Evolutionary conservation across 1,140 invertebrate genomes (phyloP), one percentile per base, ranked within the genome.

Genomic region (Pseudomyrmex gracilis): DNA sequence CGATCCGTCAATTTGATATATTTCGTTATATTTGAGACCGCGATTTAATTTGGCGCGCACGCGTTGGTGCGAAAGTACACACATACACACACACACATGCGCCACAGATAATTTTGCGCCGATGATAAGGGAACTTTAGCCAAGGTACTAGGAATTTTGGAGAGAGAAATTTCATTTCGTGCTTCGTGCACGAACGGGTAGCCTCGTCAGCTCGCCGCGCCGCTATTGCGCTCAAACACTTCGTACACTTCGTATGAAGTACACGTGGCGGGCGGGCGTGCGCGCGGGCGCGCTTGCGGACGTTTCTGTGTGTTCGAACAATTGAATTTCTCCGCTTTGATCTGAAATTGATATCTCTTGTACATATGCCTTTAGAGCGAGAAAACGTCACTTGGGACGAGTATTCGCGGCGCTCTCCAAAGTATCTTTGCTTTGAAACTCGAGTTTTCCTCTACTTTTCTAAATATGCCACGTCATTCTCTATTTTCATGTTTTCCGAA

Each of bases 251-350:
- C 12, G 22, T 34, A 22, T 24, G 49, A 3, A 20, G 57, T 43
- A 57, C 10, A 58, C 43, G 8, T 74, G 2, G 58, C 13, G 43
- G 34, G 7, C 58, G 24, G 4, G 34, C 34, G 13, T 1, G 12
- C 12, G 49, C 49, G 49, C 49, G 49, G 8, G 49, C 49, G 0
- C 49, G 49, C 12, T 51, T 51, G 34, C 13, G 20, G 24, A 10
- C 20, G 15, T 20, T 47, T 68, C 17, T 58, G 43, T 22, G n/a
- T 55, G 43, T n/a, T n/a, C 20, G 53, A 20, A 80, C 43, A 80
- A 80, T 71, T 45, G 20, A 80, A 80, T 60, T 47, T 80, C 76
- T 15, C 20, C 17, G 45, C 66, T 80, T 80, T 80, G 76, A 80
- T 80, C 66, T 70, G 66, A 80, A 58, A 71, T 58, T 60, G 43